Base-by-base conservation (phyloP, 2,888 invertebrate genomes). In the Lasioglossum calceatum region DNA sequence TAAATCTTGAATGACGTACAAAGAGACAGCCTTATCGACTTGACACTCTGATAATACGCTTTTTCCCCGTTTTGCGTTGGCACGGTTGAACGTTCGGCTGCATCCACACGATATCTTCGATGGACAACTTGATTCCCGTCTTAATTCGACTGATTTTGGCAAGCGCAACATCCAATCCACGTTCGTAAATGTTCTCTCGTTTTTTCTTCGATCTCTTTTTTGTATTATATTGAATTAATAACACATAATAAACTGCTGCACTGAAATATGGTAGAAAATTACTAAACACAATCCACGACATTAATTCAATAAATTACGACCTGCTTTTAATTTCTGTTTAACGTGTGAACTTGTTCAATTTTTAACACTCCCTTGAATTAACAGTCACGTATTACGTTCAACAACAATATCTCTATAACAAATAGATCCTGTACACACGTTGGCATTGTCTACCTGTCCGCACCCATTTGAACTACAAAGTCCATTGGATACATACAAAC, bases 1-100 rank as follows among this genome's bases (percentile, higher is more conserved):
- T 50, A 64, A 50, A 32, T 36, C 47, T 42, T 67, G 67, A 73
- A 74, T 74, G 58, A 79, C n/a, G 39, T 64, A 72, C 71, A 27
- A 32, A 58, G 64, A 42, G 19, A 47, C 47, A 67, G 44, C 7
- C 58, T 58, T 44, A 36, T 54, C 61, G 47, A 27, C 50, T 44
- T 8, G 47, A 58, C 73, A 23, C 36, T 32, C 76, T 64, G 50
- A 72, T 77, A 39, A 70, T 70, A 39, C 70, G 39, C 23, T 39
- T 39, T 36, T 23, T 39, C 70, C 3, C 23, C 39, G 39, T 70
- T 39, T 70, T 8, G 32, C 67, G 19, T 67, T 32, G 67, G 16
- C 67, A 36, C 67, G 36, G 36, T 67, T 61, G 27, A 67, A 36
- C 67, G 36, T 36, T 67, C 32, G 16, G 16, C 2, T 16, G 32